Evolutionary conservation across 2,113 vertebrate species (phyloP).

Genomic region (Rhea pennata): DNA sequence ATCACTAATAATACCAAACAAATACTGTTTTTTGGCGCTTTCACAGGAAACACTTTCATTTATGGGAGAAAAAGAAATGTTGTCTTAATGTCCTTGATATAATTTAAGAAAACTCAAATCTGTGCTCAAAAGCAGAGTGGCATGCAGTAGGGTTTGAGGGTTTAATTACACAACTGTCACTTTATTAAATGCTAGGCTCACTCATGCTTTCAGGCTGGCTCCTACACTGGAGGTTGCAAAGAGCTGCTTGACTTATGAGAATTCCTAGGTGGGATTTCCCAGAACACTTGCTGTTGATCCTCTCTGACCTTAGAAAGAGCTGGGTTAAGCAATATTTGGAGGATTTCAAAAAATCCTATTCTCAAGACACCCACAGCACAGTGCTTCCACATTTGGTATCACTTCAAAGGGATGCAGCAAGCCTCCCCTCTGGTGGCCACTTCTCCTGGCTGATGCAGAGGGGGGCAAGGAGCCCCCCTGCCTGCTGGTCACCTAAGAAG

Average conservation of each 20-base stretch:
- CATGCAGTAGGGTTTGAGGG: fast-evolving
- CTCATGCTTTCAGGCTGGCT: neutral
- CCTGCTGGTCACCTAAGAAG: neutral
- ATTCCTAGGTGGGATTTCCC: neutral
- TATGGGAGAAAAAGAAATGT: neutral
- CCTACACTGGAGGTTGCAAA: fast-evolving
- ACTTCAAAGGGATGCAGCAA: neutral
- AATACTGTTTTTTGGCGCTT: neutral
- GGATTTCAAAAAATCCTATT: neutral
- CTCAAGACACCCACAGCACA: no score
- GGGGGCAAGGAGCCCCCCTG: fast-evolving
- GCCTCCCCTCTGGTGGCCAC: neutral
- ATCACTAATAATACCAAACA: conserved; percentile 37
- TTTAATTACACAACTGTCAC: neutral
- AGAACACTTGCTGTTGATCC: fast-evolving
- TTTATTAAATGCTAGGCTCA: neutral
- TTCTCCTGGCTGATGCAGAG: neutral
- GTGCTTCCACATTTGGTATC: neutral
- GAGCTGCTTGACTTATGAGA: neutral
- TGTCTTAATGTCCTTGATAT: neutral
- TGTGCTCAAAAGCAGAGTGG: neutral
- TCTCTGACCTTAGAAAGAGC: fast-evolving
- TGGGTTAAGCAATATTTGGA: neutral
- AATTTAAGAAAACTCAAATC: neutral
- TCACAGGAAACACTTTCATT: conserved; percentile 42